Conservation (phyloP, 2,797 vertebrate species). For the Arctocebus calabarensis region DNA sequence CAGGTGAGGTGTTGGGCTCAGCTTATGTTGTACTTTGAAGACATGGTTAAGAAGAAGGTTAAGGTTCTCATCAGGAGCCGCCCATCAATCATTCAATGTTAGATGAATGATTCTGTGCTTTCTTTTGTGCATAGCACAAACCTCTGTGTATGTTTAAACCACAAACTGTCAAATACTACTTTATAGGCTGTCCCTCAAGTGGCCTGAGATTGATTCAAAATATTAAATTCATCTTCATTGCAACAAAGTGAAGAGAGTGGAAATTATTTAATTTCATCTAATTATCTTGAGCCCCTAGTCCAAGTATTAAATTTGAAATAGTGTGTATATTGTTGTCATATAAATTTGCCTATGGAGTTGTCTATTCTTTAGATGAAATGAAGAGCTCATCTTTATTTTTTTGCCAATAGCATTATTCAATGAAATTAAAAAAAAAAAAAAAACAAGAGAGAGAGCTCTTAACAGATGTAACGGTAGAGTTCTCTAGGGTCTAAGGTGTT, state of each 20-base stretch:
- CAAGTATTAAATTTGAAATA: conserved; percentile 13
- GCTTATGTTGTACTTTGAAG: not conserved
- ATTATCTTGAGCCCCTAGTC: not conserved
- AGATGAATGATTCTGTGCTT: not conserved
- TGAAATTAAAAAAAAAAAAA: not conserved
- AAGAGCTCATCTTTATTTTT: not conserved
- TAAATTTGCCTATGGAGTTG: not conserved
- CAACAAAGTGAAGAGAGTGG: not conserved
- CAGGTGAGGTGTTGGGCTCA: not conserved
- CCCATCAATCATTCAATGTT: not conserved
- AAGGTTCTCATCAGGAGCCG: not conserved
- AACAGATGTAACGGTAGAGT: not conserved
- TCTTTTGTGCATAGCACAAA: not conserved
- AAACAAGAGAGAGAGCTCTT: not conserved
- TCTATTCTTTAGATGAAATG: not conserved
- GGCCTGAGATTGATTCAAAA: not conserved
- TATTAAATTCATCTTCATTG: not conserved
- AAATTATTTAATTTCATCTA: conserved; percentile 19
- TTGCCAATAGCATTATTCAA: conserved; percentile 1
- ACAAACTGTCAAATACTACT: not conserved
- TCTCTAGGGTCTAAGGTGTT: not conserved
- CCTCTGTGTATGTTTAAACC: not conserved
- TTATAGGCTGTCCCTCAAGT: not conserved
- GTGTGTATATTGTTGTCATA: not conserved
- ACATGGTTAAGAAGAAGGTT: not conserved